Percentiles rank a stretch among this genome's conserved stretches.
phyloP scores from a whole-genome alignment of 2,888 invertebrate genomes.

The Drosophila ezoana region DNA sequence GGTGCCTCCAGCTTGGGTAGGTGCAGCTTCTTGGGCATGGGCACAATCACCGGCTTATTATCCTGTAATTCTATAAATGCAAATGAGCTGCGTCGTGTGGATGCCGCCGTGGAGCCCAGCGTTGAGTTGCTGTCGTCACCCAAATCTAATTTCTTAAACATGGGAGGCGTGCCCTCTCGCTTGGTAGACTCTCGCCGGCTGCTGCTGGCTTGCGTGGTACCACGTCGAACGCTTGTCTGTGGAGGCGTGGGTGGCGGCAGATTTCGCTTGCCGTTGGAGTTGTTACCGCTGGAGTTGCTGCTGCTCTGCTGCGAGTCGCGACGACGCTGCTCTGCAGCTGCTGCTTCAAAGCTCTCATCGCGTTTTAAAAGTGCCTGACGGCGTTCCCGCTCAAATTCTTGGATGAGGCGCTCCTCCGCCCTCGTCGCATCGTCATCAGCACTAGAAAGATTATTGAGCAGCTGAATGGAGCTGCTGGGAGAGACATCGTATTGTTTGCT shows the following conservation, averaged over 20 bases:
- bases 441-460: constrained; percentile 69
- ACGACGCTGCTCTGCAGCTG: constrained; percentile 58
- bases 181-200: constrained; percentile 44
- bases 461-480: constrained; percentile 64
- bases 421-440: constrained; percentile 50
- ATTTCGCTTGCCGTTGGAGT: constrained; percentile 63
- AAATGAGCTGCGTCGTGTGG: constrained; percentile 80
- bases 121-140: constrained; percentile 54
- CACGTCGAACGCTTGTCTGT: constrained; percentile 32
- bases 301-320: constrained; percentile 59
- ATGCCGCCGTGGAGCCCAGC: constrained; percentile 62
- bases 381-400: constrained; percentile 82
- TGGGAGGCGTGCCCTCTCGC: constrained; percentile 74
- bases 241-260: constrained; percentile 63
- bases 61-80: constrained; percentile 82
- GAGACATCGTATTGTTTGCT: constrained; percentile 50
- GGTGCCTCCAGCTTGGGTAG: constrained; percentile 68
- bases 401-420: constrained; percentile 73
- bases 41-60: constrained; percentile 76
- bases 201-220: constrained; percentile 68
- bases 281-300: constrained; percentile 63
- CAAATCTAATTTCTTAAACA: constrained; percentile 75
- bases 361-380: constrained; percentile 81
- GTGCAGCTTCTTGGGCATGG: constrained; percentile 78
- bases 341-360: constrained; percentile 78